phyloP scores from a whole-genome alignment of 1,140 invertebrate species.

The Eriocheir sinensis region DNA sequence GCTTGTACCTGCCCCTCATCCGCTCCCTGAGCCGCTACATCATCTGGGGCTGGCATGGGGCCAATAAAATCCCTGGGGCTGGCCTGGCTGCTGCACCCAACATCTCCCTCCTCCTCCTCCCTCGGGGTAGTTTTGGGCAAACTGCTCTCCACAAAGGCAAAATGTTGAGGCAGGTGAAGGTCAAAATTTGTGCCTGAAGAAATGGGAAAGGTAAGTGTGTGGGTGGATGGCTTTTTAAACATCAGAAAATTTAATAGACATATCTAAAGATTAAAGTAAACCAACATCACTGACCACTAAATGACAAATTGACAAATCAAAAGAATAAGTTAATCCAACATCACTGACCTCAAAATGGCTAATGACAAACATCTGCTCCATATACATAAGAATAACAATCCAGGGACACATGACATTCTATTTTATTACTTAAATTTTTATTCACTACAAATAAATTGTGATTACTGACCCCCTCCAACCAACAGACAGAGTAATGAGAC shows the following conservation, averaged over 20 bases:
- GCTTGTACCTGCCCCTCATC: conserved; percentile 91
- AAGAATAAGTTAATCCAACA: too few species aligned
- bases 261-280: too few species aligned
- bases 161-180: conserved; percentile 66
- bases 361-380: too few species aligned
- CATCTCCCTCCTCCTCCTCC: conserved; percentile 46
- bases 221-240: too few species aligned
- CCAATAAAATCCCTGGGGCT: conserved; percentile 40
- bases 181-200: conserved; percentile 76
- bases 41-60: not conserved
- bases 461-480: too few species aligned
- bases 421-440: not conserved
- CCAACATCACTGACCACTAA: too few species aligned
- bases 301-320: too few species aligned
- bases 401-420: too few species aligned
- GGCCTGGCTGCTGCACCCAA: conserved; percentile 47
- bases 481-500: not conserved
- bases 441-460: not conserved
- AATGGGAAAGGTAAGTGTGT: not conserved
- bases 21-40: not conserved
- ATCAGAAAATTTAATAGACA: too few species aligned
- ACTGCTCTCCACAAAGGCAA: conserved; percentile 58
- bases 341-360: too few species aligned
- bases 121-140: conserved; percentile 51
- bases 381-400: too few species aligned